Conservation (phyloP, 1,140 invertebrate species). For the Drosophila watanabei region DNA sequence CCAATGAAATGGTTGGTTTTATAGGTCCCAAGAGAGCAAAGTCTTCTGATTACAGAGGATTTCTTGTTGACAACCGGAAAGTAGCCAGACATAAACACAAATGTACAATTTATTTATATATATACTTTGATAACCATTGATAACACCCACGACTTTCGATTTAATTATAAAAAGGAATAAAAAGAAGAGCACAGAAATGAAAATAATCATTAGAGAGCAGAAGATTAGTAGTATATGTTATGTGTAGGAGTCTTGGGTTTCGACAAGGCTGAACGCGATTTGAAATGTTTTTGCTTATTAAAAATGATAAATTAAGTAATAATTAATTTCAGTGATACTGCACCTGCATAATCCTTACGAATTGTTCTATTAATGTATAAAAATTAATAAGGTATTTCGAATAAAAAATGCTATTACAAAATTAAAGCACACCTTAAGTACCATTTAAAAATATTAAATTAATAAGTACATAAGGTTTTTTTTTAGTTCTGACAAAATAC, state of each 20-base stretch:
- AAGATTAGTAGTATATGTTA: slow-evolving; percentile 13
- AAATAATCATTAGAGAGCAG: slow-evolving; percentile 22
- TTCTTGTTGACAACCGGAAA: slow-evolving; percentile 79
- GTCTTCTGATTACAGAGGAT: slow-evolving; percentile 59
- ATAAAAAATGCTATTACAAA: background rate
- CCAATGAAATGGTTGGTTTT: slow-evolving; percentile 7
- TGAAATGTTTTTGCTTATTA: background rate
- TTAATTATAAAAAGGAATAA: slow-evolving; percentile 52
- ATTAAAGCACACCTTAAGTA: background rate
- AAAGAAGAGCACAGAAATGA: slow-evolving; percentile 29
- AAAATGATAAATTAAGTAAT: rapidly evolving
- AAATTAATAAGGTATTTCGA: background rate
- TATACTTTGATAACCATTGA: slow-evolving; percentile 63
- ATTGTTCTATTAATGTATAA: background rate
- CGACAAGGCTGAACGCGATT: slow-evolving; percentile 7
- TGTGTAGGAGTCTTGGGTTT: slow-evolving; percentile 3
- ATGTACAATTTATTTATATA: slow-evolving; percentile 28
- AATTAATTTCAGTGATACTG: no score
- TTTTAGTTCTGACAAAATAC: background rate
- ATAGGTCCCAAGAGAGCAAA: slow-evolving; percentile 39
- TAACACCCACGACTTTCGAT: slow-evolving; percentile 78
- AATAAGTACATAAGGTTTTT: no score
- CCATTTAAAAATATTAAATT: background rate
- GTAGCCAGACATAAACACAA: slow-evolving; percentile 65
- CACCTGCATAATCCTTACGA: background rate